These are phyloP conservation scores for Asteroscopus sphinx DNA, from an alignment of 2,888 invertebrate genomes.

Conservation along the genomic window DNA sequence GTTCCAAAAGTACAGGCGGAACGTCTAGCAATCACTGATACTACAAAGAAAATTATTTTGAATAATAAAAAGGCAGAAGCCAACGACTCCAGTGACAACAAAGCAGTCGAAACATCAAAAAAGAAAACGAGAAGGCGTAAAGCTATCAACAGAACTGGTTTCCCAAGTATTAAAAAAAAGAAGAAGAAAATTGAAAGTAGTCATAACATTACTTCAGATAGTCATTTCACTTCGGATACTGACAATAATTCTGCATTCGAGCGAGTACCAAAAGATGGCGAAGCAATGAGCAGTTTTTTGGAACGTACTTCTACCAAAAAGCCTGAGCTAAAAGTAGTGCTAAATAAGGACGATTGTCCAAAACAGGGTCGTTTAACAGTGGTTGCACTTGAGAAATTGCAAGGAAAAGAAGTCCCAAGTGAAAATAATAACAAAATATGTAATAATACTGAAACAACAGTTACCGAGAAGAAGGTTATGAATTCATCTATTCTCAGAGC, in stretches of 20 bases:
- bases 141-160: constrained; percentile 96
- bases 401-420: constrained; percentile 80
- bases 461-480: constrained; percentile 70
- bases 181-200: constrained; percentile 91
- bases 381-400: constrained; percentile 90
- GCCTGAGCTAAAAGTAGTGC: constrained; percentile 84
- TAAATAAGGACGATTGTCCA: constrained; percentile 87
- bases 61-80: constrained; percentile 72
- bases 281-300: constrained; percentile 91
- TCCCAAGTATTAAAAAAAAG: constrained; percentile 95
- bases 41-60: constrained; percentile 69
- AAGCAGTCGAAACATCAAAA: constrained; percentile 69
- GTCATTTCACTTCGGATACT: constrained; percentile 81
- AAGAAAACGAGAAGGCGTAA: constrained; percentile 92
- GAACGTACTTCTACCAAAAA: constrained; percentile 89
- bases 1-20: constrained; percentile 83
- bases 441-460: constrained; percentile 57
- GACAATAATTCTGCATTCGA: constrained; percentile 90
- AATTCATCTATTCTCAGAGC: constrained; percentile 81
- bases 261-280: constrained; percentile 92
- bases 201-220: constrained; percentile 73
- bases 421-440: constrained; percentile 69
- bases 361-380: constrained; percentile 90
- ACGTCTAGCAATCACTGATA: constrained; percentile 71
- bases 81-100: constrained; percentile 69